These are phyloP conservation scores for Sesia apiformis DNA, from an alignment of 2,888 invertebrate genomes.

Conservation along the genomic window DNA sequence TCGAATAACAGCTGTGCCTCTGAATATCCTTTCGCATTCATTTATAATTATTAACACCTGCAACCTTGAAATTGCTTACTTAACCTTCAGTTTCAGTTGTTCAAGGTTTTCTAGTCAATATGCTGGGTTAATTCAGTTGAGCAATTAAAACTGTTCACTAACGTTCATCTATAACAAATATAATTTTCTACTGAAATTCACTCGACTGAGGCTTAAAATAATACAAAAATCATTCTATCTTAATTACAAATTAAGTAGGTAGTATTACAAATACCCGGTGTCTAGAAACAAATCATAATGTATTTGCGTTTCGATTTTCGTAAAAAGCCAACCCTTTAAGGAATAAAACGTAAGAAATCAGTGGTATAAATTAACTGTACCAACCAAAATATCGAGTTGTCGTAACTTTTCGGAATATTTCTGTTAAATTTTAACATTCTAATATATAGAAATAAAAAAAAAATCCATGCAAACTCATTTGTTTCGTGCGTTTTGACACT, in stretches of 20 bases:
- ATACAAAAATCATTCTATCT: background rate
- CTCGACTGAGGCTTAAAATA: background rate
- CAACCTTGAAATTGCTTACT: conserved; percentile 19
- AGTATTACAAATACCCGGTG: background rate
- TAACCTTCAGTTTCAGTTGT: background rate
- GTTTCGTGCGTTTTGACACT: conserved; percentile 19
- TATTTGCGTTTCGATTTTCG: background rate
- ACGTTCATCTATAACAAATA: background rate
- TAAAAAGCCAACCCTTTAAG: background rate
- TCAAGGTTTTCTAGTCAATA: background rate
- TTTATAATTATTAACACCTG: conserved; percentile 21
- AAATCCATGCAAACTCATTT: conserved; percentile 14
- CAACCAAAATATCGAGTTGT: too few relatives aligned
- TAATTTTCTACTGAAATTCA: background rate
- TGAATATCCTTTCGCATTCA: too few relatives aligned
- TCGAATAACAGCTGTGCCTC: too few relatives aligned
- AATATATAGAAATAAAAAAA: too few relatives aligned
- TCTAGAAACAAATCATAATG: too few relatives aligned
- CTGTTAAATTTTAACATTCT: too few relatives aligned
- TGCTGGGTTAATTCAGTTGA: background rate
- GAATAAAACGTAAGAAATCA: too few relatives aligned
- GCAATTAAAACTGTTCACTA: background rate
- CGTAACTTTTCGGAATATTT: too few relatives aligned
- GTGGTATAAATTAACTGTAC: too few relatives aligned
- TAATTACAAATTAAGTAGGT: too few relatives aligned